phyloP scores from a whole-genome alignment of 1,140 invertebrate species.

The Bombus terrestris region DNA sequence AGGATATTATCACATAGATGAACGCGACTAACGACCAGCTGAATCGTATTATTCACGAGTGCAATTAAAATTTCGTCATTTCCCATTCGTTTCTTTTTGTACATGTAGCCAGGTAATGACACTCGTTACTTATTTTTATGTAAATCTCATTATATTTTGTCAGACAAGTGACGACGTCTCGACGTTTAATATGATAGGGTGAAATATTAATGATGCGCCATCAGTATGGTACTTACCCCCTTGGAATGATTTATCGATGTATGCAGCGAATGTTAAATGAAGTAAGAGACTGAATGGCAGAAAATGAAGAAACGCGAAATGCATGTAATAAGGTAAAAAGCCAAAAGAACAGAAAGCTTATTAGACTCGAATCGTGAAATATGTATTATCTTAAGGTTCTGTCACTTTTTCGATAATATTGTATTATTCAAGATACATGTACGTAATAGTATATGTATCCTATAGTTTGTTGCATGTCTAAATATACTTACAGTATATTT shows the following conservation, averaged over 20 bases:
- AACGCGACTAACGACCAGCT: too few species aligned
- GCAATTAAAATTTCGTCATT: neutral
- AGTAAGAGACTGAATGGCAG: constrained; percentile 37
- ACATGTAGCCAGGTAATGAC: neutral
- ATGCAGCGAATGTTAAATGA: constrained; percentile 72
- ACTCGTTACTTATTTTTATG: constrained; percentile 8
- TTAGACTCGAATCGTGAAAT: neutral
- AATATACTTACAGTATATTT: too few species aligned
- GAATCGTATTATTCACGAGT: too few species aligned
- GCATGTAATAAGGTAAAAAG: neutral
- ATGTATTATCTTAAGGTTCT: neutral
- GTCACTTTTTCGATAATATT: neutral
- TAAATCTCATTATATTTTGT: constrained; percentile 46
- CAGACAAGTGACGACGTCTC: constrained; percentile 48
- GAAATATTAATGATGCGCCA: constrained; percentile 71
- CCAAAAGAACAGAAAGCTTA: neutral
- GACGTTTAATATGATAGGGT: constrained; percentile 52
- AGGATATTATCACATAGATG: too few species aligned
- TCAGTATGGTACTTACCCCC: constrained; percentile 7
- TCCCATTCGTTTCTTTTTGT: neutral
- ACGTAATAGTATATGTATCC: too few species aligned
- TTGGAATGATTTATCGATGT: constrained; percentile 73
- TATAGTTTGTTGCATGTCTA: too few species aligned
- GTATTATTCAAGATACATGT: too few species aligned
- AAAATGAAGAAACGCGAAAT: constrained; percentile 14